phyloP scores from a whole-genome alignment of 2,797 vertebrate species.

The Loriculus beryllinus region DNA sequence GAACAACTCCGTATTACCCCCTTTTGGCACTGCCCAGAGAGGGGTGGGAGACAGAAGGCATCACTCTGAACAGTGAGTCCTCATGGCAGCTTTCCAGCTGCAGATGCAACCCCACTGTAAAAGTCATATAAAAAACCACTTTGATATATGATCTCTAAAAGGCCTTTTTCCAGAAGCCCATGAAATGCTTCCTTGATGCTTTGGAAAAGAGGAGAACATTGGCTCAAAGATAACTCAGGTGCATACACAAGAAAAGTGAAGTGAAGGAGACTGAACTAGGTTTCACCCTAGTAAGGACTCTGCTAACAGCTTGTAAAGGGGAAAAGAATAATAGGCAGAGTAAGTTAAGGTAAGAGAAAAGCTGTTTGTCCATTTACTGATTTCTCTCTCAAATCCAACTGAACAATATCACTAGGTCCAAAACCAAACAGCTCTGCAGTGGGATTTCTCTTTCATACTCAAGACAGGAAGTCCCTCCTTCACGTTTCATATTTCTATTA shows the following conservation, averaged over 20 bases:
- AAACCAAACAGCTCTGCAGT: not conserved
- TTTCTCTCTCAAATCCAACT: not conserved
- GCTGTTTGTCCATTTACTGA: not conserved
- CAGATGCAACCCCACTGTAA: not conserved
- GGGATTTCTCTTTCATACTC: not conserved
- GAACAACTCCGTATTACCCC: not conserved
- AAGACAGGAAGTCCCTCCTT: not conserved
- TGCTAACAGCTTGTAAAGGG: not conserved
- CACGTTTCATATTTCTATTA: not conserved
- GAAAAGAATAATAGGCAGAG: not conserved
- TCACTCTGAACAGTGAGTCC: not conserved
- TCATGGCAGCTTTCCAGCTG: not conserved
- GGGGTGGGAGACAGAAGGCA: not conserved
- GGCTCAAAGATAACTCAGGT: not conserved
- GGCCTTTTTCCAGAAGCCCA: constrained; percentile 30
- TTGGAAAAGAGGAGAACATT: not conserved
- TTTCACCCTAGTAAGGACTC: not conserved
- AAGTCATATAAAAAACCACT: not conserved
- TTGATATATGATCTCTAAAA: not conserved
- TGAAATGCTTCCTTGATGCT: not conserved
- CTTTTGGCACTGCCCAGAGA: not conserved
- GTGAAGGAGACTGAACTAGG: not conserved
- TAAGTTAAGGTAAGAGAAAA: not conserved
- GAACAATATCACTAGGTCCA: not conserved
- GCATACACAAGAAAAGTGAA: not conserved